Evolutionary conservation across 2,113 vertebrate genomes (phyloP), one percentile per base, ranked within the genome.

Genomic region (Macquaria australasica): DNA sequence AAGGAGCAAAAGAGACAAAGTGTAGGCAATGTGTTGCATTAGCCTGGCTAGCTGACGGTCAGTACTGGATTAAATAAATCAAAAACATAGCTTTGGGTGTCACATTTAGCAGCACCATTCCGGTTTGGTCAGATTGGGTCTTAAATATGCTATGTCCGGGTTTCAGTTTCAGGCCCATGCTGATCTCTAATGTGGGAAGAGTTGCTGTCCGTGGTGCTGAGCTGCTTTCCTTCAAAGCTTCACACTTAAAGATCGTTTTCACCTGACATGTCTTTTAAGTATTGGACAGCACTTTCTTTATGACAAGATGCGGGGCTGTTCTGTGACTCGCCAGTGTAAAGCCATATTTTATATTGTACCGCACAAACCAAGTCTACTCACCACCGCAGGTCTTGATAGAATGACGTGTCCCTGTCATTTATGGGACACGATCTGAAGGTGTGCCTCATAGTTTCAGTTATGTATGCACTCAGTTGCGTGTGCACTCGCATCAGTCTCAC

Each of bases 121-220:
- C 50, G 67, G 14, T 50, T 18, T 50, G 43, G 4, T 31, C 15
- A 51, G 25, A 6, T 51, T 21, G 25, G n/a, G 8, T 6, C n/a
- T 68, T 28, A 5, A 10, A 23, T 37, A 7, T 8, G 18, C 48
- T 53, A 28, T 1, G 12, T 8, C 53, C 1, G 2, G 18, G 28
- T 51, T 37, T 31, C 16, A 21, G 25, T 34, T 78, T 50, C 3
- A 3, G 66, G 12, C 66, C 18, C n/a, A 2, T 7, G 6, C 39
- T 23, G 18, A 18, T 15, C 39, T 60, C 5, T 20, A 8, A 11
- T 37, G n/a, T 34, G 21, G 9, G 20, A 12, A 18, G 37, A n/a
- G 79, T 73, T 81, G 51, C 51, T 81, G 60, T 81, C 79, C 15
- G 28, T 81, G 79, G 70, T 66, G 51, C 50, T 74, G 62, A 82